Evolutionary conservation across 1,140 invertebrate species (phyloP).

Genomic region (Orchesella cincta): DNA sequence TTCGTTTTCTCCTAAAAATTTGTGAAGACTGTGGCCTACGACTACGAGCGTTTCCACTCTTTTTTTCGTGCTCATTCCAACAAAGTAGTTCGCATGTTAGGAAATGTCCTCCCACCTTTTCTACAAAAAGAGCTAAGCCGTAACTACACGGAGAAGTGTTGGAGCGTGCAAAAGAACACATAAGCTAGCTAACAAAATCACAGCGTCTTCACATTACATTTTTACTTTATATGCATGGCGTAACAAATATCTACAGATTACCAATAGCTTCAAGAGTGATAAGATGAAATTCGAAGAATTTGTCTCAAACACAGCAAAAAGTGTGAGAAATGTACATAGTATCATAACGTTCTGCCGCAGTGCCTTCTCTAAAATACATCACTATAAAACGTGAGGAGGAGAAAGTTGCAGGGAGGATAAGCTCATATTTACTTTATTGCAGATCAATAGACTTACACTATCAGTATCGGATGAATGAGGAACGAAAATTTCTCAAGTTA

Average conservation of each 20-base stretch:
- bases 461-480: too few species aligned
- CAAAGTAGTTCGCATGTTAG: slow-evolving; percentile 5
- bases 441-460: not conserved
- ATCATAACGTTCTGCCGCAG: too few species aligned
- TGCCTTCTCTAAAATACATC: too few species aligned
- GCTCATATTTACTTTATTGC: not conserved
- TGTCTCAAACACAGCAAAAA: not conserved
- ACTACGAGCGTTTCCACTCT: not conserved
- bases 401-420: too few species aligned
- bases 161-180: not conserved
- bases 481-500: not conserved
- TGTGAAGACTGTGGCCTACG: too few species aligned
- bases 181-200: slow-evolving; percentile 9
- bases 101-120: slow-evolving; percentile 17
- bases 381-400: too few species aligned
- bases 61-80: not conserved
- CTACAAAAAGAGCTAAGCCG: not conserved
- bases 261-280: not conserved
- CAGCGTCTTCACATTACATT: not conserved
- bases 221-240: slow-evolving; percentile 7
- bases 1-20: not conserved
- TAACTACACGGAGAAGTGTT: not conserved
- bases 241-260: slow-evolving; percentile 18
- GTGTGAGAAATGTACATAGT: too few species aligned
- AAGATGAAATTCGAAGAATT: not conserved